Percentiles rank a stretch among this genome's conserved stretches.
Evolutionary conservation across 2,113 vertebrate genomes (phyloP).

Genomic region (Nothoprocta perdicaria): DNA sequence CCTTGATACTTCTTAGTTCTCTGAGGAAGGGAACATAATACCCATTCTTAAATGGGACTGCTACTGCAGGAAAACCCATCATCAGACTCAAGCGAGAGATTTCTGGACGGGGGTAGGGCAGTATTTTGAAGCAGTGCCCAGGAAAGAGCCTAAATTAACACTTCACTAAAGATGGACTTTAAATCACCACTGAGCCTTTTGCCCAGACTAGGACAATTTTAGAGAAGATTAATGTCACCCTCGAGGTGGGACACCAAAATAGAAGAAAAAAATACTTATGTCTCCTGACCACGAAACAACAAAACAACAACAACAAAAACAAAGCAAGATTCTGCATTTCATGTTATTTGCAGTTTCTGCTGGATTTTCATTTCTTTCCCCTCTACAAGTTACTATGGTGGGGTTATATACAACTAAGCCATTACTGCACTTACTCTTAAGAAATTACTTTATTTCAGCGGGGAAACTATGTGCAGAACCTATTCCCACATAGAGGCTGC

Average conservation of each 20-base stretch:
- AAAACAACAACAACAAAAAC: no score
- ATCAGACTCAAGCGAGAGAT: background rate
- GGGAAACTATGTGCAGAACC: background rate
- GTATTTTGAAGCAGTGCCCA: background rate
- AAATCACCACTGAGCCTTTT: background rate
- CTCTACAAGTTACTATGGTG: background rate
- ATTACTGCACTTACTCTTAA: background rate
- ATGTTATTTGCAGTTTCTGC: background rate
- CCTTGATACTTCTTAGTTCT: background rate
- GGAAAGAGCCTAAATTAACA: background rate
- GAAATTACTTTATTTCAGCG: background rate
- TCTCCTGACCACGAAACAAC: background rate
- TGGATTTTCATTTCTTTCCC: background rate
- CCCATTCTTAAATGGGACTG: background rate
- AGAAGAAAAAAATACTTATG: background rate
- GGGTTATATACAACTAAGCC: background rate
- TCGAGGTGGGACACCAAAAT: background rate
- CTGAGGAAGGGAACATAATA: background rate
- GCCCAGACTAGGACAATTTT: background rate
- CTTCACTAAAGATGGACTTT: background rate
- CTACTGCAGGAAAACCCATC: background rate
- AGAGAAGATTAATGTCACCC: background rate
- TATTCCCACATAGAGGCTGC: background rate
- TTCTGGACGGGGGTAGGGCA: background rate
- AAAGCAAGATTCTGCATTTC: no score